These are phyloP conservation scores for Dipodomys spectabilis DNA, from an alignment of 2,113 vertebrate genomes.

Conservation along the genomic window DNA sequence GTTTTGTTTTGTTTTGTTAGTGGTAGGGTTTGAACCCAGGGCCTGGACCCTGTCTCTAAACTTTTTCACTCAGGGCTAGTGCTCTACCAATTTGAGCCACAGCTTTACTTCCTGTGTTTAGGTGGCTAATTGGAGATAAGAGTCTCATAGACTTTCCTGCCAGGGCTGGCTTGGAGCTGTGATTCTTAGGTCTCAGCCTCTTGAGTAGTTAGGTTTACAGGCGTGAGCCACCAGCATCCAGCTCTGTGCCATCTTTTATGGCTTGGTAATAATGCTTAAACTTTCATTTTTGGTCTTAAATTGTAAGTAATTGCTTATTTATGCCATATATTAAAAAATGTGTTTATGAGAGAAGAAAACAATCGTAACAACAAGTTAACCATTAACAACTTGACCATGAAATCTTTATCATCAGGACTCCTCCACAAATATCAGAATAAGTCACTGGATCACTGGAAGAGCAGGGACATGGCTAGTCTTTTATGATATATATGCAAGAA, in stretches of 20 bases:
- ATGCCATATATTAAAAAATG: not conserved
- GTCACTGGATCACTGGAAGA: not conserved
- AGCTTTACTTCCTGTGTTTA: not conserved
- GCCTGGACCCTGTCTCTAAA: too few species aligned
- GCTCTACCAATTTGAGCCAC: not conserved
- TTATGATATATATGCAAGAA: not conserved
- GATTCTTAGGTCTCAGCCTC: too few species aligned
- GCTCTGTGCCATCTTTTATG: not conserved
- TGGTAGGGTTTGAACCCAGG: too few species aligned
- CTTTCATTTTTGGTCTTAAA: not conserved
- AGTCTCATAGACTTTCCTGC: too few species aligned
- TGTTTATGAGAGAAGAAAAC: not conserved
- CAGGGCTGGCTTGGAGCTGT: too few species aligned
- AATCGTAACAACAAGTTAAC: not conserved
- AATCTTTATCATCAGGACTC: not conserved
- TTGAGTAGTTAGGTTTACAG: too few species aligned
- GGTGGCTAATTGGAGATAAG: not conserved
- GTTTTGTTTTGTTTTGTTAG: too few species aligned
- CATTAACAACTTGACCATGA: not conserved
- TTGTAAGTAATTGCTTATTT: not conserved
- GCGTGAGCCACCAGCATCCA: too few species aligned
- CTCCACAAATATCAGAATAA: not conserved
- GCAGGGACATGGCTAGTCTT: not conserved
- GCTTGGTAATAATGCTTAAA: constrained; percentile 14
- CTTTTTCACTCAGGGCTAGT: too few species aligned